Base-by-base conservation (phyloP, 2,888 invertebrate genomes). In the Patella ulyssiponensis region DNA sequence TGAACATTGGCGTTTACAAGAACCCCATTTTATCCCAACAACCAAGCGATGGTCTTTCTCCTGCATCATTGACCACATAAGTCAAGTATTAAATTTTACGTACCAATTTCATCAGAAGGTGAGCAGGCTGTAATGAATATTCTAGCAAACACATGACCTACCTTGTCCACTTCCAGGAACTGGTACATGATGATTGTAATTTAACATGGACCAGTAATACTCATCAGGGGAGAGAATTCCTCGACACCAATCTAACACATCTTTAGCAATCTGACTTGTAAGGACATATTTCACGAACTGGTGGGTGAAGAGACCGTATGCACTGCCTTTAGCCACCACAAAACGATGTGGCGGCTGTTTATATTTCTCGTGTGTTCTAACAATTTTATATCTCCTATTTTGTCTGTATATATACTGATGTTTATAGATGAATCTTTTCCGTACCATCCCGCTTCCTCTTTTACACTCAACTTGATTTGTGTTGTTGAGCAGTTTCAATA, bases 131-230 rank as follows among this genome's bases (percentile, higher is more conserved):
- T 27, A 27, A 44, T 9, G 5, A 9, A 9, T 44, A 9, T 27
- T 27, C 27, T 2, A 27, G 27, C 27, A 27, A 27, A 27, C 27
- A 27, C 3, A 44, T 9, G 44, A 1, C 44, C 44, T 81, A 90
- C 91, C 91, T 81, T 79, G 80, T 73, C 87, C 91, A 9, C 88
- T 84, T 0, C 91, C 91, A 1, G 91, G 91, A 3, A 88, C 83
- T n/a, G 85, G 76, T 5, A 90, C 78, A 17, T 84, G 82, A 15
- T 86, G 84, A 78, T 91, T 91, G 77, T 89, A 89, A 76, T 91
- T 86, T 14, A 92, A 77, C 1, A 90, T 91, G 3, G 91, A 85
- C 91, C 91, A 91, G 80, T 86, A 90, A 75, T 90, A 89, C 79
- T 92, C 92, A 76, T 92, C 91, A 1, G 91, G 90, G 75, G 88